Base-by-base conservation (phyloP, 1,140 invertebrate genomes). In the Diabrotica undecimpunctata region DNA sequence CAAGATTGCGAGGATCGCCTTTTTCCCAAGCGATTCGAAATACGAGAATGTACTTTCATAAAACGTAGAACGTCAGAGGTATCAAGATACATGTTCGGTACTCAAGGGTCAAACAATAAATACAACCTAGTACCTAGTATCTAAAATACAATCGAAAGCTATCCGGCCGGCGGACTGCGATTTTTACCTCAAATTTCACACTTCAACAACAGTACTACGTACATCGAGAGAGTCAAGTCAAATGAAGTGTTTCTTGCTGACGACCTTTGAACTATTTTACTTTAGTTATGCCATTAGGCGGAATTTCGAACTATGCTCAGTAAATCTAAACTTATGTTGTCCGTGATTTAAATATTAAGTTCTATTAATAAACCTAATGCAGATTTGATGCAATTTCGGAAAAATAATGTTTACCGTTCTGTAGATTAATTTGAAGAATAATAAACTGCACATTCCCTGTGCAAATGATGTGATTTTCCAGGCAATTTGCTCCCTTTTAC, bases 71-170 rank as follows among this genome's bases (percentile, higher is more conserved):
- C 37, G 55, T 37, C 11, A 57, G 55, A 57, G 35, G 37, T 57
- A 57, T 57, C 35, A 57, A 57, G 55, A 57, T 57, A 57, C 25
- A 12, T 57, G 55, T 57, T 25, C 55, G 55, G 55, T 37, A 13
- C 38, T 38, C 55, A 37, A 38, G 55, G 55, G 55, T 57, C 55
- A 57, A 36, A 36, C 55, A 25, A 57, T 57, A 57, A 57, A 57
- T 57, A 57, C 55, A n/a, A 57, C 35, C 35, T 37, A 57, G 35
- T 37, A 37, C n/a, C 36, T 46, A 46, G 55, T 57, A 57, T 57
- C 55, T 57, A 38, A 57, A 57, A 57, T 57, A 57, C 55, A 57
- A 57, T 57, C 55, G 36, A 57, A 37, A 57, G 55, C 12, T 57
- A 57, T 57, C 12, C 55, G 55, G 55, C 55, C 37, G 36, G 55